Percentiles rank a stretch among this genome's conserved stretches.
Conservation (phyloP, 2,797 vertebrate genomes). For the Peromyscus eremicus region DNA sequence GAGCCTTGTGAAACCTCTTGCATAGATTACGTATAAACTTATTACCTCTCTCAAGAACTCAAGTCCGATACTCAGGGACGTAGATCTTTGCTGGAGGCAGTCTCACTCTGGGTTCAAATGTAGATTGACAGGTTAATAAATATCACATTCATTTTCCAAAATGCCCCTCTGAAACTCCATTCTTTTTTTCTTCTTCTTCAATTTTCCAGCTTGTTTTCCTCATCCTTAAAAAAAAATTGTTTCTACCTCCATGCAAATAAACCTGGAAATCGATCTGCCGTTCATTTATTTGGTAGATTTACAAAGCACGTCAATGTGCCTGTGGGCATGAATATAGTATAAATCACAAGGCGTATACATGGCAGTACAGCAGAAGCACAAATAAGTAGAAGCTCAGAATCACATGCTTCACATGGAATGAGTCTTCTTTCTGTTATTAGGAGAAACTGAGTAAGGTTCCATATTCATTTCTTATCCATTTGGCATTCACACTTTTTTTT, state of each 20-base stretch:
- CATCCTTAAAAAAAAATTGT: constrained; percentile 19
- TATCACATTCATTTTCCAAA: constrained; percentile 29
- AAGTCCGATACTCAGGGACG: neutral
- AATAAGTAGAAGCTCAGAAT: constrained; percentile 22
- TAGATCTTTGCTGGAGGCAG: neutral
- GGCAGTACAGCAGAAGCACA: constrained; percentile 47
- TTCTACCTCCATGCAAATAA: constrained; percentile 58
- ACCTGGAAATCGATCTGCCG: constrained; percentile 62
- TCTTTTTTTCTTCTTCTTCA: constrained; percentile 35
- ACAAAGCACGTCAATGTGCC: constrained; percentile 65
- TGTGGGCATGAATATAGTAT: constrained; percentile 64
- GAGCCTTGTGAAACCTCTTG: neutral
- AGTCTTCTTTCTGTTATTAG: neutral
- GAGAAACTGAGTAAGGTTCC: neutral
- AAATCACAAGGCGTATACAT: constrained; percentile 62
- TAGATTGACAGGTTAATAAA: constrained; percentile 15
- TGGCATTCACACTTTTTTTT: neutral
- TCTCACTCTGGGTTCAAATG: neutral
- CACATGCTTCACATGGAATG: neutral
- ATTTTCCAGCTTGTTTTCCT: constrained; percentile 51
- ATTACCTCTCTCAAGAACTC: neutral
- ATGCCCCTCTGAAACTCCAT: neutral
- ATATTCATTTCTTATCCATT: neutral
- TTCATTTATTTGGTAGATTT: constrained; percentile 71
- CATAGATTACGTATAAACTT: neutral